phyloP scores from a whole-genome alignment of 2,113 vertebrate genomes.

The Gopherus flavomarginatus region DNA sequence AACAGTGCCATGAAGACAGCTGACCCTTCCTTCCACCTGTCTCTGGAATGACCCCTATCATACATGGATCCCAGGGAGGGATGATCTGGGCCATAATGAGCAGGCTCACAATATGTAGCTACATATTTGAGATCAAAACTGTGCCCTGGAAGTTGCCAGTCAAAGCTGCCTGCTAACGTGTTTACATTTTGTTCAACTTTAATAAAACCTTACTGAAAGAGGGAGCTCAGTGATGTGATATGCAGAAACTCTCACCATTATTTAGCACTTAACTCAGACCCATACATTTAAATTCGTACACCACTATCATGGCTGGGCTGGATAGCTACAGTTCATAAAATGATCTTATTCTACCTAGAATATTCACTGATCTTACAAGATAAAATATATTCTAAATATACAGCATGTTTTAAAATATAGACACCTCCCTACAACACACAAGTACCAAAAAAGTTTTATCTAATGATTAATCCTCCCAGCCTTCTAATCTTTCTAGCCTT shows the following conservation, averaged over 20 bases:
- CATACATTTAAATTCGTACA: not conserved
- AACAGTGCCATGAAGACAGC: not conserved
- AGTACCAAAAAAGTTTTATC: not conserved
- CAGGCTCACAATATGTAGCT: not conserved
- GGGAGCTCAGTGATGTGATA: not conserved
- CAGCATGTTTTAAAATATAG: not conserved
- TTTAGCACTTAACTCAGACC: not conserved
- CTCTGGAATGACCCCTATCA: not conserved
- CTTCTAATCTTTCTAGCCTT: not conserved
- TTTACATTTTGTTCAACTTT: too few species aligned
- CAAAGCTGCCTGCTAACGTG: not conserved
- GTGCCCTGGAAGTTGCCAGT: not conserved
- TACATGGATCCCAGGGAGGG: not conserved
- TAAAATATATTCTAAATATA: not conserved
- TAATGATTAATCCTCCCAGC: not conserved
- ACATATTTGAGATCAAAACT: not conserved
- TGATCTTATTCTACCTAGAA: not conserved
- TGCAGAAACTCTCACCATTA: not conserved
- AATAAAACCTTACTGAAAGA: not conserved
- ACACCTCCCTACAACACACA: not conserved
- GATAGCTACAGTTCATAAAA: not conserved
- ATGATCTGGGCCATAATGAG: not conserved
- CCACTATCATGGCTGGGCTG: not conserved
- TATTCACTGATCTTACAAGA: not conserved
- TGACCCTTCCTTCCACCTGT: not conserved